Conservation (phyloP, 2,888 invertebrate genomes). For the Gerosis bhagava region DNA sequence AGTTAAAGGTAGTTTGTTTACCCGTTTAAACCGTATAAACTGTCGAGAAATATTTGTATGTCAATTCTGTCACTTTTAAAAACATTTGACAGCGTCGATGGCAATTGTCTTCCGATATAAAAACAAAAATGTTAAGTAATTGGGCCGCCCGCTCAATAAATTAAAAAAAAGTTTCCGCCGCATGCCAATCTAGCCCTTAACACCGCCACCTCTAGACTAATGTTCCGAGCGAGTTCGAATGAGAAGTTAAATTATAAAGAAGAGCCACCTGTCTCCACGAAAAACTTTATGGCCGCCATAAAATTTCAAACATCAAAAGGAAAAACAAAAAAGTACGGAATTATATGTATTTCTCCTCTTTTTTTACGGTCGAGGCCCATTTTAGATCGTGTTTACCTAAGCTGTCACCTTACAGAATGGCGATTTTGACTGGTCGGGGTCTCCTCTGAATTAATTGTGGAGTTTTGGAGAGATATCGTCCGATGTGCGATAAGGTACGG, state of each 20-base stretch:
- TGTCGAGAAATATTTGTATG: too few species aligned
- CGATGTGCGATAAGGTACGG: conserved; percentile 69
- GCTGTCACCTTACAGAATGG: conserved; percentile 79
- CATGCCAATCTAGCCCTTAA: conserved; percentile 72
- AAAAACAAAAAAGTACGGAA: conserved; percentile 70
- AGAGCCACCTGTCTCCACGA: conserved; percentile 81
- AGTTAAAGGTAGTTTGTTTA: too few species aligned
- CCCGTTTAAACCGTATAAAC: too few species aligned
- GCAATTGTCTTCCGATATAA: too few species aligned
- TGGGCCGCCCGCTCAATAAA: conserved; percentile 80
- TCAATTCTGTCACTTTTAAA: too few species aligned
- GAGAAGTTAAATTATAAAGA: conserved; percentile 76
- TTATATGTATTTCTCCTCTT: conserved; percentile 71
- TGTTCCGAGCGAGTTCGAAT: conserved; percentile 51
- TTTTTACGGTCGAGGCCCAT: conserved; percentile 69
- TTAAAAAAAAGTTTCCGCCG: conserved; percentile 63
- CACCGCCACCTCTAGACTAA: conserved; percentile 55
- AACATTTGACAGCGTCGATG: too few species aligned
- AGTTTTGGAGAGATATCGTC: conserved; percentile 71
- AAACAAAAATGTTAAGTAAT: too few species aligned
- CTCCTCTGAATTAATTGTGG: conserved; percentile 74
- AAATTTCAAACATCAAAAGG: conserved; percentile 78
- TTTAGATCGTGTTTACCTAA: conserved; percentile 81
- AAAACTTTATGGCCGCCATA: conserved; percentile 80
- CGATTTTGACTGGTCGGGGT: conserved; percentile 76